Base-by-base conservation (phyloP, 1,140 invertebrate genomes). In the Rhopalosiphum padi region DNA sequence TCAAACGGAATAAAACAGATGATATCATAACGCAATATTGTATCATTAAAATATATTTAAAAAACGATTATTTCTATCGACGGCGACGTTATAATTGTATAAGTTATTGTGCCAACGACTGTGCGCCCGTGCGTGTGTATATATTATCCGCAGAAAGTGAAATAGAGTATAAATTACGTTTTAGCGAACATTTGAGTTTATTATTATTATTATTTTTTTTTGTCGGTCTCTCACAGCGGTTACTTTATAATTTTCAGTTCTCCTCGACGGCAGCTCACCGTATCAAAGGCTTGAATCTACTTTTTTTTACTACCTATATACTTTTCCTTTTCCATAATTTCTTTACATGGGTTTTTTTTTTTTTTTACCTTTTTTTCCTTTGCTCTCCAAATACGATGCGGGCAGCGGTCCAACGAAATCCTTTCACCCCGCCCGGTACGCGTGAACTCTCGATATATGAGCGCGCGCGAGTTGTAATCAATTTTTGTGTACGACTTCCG, bases 391-490 rank as follows among this genome's bases (percentile, higher is more conserved):
- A 53, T 41, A 35, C 46, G 25, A 87, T n/a, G 11, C 23, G 53
- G 89, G 89, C 89, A 43, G 43, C 55, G 89, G 25, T 90, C 89
- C 89, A 90, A 90, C 53, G 15, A 30, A 43, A 68, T 90, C 89
- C 89, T 35, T 22, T 55, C 8, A 87, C 41, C 21, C 21, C 8
- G 3, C 22, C 37, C 8, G 21, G 15, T 35, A 88, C 6, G 6
- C 9, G 87, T 48, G 7, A 46, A 35, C 41, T 41, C 37, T 23
- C 60, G 11, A 68, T 68, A n/a, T 25, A 68, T 30, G 6, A 25
- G 9, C 60, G 30, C 60, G 60, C 30, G 30, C 46, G 5, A 51
- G 51, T 55, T 89, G 23, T 55, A 89, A 55, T 89, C 88, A 89
- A 89, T 90, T 90, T 90, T 68, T 46, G 5, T 68, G 1, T 68